Percentiles rank a stretch among this genome's conserved stretches.
phyloP scores from a whole-genome alignment of 2,113 vertebrate species.

The Hippocampus mohnikei region DNA sequence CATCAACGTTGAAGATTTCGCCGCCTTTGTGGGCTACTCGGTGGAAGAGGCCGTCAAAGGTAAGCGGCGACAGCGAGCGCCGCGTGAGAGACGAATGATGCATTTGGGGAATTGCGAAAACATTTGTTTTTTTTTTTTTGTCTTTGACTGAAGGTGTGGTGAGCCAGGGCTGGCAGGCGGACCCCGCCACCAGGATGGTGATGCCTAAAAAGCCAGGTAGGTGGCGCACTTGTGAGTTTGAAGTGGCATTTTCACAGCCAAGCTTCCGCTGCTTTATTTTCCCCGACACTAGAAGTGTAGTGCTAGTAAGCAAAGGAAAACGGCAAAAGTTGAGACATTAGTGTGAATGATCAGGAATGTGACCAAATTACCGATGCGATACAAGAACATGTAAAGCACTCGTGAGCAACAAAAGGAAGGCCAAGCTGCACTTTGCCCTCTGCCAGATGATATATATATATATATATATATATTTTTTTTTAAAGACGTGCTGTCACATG shows the following conservation, averaged over 20 bases:
- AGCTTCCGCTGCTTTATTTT: background rate
- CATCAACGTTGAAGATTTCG: constrained; percentile 89
- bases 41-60: constrained; percentile 96
- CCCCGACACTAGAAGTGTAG: too few relatives aligned
- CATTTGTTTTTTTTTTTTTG: background rate
- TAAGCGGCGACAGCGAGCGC: constrained; percentile 36
- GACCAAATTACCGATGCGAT: background rate
- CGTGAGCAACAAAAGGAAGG: background rate
- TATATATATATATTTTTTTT: too few relatives aligned
- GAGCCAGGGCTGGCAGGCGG: constrained; percentile 93
- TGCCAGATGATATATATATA: background rate
- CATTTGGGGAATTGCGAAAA: background rate
- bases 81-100: background rate
- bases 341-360: background rate
- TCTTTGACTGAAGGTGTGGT: constrained; percentile 78
- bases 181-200: constrained; percentile 90
- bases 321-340: too few relatives aligned
- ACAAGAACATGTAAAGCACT: background rate
- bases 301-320: too few relatives aligned
- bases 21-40: constrained; percentile 91
- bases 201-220: constrained; percentile 96
- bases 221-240: constrained; percentile 66
- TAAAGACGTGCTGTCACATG: background rate
- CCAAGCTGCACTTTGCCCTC: background rate
- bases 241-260: background rate